Conservation (phyloP, 1,140 invertebrate species). For the Drosophila quadrilineata region DNA sequence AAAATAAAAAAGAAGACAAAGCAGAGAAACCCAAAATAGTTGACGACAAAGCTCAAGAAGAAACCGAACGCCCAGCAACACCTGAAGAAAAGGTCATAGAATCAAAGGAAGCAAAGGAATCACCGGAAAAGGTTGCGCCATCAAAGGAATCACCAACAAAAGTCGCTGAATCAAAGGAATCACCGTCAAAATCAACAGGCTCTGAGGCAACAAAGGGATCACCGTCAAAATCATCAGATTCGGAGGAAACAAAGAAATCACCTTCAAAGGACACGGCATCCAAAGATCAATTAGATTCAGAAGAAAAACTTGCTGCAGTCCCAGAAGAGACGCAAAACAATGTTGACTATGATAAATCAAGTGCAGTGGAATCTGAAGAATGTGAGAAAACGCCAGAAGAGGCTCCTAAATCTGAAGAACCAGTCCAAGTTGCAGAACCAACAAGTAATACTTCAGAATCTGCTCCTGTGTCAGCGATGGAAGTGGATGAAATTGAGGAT, state of each 20-base stretch:
- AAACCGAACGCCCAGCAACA: constrained; percentile 10
- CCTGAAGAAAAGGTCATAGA: constrained; percentile 7
- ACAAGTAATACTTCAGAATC: constrained; percentile 17
- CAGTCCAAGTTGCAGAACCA: constrained; percentile 31
- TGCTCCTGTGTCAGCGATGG: constrained; percentile 41
- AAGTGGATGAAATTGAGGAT: constrained; percentile 47
- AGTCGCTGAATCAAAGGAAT: constrained; percentile 33
- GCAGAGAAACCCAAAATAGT: constrained; percentile 38
- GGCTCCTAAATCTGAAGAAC: neutral
- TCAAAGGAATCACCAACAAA: constrained; percentile 17
- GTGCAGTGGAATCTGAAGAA: constrained; percentile 35
- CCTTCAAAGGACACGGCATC: constrained; percentile 14
- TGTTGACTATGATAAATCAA: constrained; percentile 37
- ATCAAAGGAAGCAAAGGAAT: constrained; percentile 31
- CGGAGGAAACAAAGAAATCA: constrained; percentile 24
- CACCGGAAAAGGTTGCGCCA: no score
- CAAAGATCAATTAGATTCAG: constrained; percentile 53
- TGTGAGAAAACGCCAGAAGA: constrained; percentile 33
- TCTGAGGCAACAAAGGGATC: no score
- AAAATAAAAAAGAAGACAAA: constrained; percentile 51
- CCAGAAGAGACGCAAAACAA: constrained; percentile 53
- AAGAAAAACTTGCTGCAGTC: constrained; percentile 12
- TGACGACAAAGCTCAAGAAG: constrained; percentile 1
- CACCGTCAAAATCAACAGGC: no score
- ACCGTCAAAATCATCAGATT: no score